Conservation (phyloP, 2,113 vertebrate species). For the Macrotis lagotis region DNA sequence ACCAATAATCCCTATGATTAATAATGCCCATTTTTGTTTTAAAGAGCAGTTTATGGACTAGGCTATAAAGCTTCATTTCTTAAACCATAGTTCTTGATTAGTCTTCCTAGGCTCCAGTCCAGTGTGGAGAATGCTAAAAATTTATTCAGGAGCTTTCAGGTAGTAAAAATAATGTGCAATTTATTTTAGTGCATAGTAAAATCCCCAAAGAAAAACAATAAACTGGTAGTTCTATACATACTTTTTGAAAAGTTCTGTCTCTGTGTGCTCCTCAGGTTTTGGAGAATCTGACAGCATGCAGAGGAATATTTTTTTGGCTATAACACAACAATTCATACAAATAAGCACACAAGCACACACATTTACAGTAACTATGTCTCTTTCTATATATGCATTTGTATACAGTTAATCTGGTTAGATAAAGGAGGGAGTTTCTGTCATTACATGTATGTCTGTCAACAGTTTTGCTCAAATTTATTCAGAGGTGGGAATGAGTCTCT, state of each 20-base stretch:
- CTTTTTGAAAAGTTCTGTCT: conserved; percentile 2
- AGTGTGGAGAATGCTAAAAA: conserved; percentile 4
- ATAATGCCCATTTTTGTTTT: conserved; percentile 62
- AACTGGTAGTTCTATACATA: not conserved
- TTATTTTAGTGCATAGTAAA: conserved; percentile 58
- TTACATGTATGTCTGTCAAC: not conserved
- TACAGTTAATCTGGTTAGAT: not conserved
- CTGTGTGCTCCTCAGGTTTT: not conserved
- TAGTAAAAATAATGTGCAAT: conserved; percentile 56
- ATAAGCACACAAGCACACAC: not conserved
- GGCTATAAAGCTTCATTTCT: conserved; percentile 60
- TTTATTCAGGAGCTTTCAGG: conserved; percentile 24
- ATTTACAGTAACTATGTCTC: not conserved
- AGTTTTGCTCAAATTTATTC: not conserved
- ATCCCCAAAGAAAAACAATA: conserved; percentile 1
- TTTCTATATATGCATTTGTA: not conserved
- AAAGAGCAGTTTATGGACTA: conserved; percentile 63
- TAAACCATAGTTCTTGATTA: conserved; percentile 66
- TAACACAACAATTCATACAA: not conserved
- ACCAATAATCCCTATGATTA: conserved; percentile 53
- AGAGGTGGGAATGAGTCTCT: not conserved
- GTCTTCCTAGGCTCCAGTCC: conserved; percentile 45
- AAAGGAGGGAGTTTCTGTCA: not conserved
- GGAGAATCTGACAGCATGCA: not conserved
- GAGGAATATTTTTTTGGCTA: not conserved